Percentiles rank a stretch among this genome's conserved stretches.
Conservation (phyloP, 2,113 vertebrate species). For the Anarhynchus alexandrinus region DNA sequence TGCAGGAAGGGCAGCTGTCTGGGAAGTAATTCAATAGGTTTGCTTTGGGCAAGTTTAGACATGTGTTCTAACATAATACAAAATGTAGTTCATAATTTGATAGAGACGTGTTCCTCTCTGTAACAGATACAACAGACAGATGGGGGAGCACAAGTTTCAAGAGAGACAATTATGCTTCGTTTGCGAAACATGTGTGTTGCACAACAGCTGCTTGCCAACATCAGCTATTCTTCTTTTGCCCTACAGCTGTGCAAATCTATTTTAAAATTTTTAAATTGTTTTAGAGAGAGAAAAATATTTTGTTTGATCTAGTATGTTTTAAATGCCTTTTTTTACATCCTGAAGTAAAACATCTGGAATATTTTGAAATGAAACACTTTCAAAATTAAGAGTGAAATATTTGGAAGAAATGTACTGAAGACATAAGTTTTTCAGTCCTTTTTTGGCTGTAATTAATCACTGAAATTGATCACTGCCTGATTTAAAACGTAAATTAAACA, state of each 20-base stretch:
- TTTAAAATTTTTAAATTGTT: background rate
- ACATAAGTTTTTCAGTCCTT: background rate
- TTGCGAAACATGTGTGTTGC: background rate
- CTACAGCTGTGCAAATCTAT: slow-evolving; percentile 36
- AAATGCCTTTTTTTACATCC: background rate
- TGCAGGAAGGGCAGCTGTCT: slow-evolving; percentile 33
- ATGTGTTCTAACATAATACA: slow-evolving; percentile 28
- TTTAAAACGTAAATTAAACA: background rate
- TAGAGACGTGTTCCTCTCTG: background rate
- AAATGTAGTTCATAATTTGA: slow-evolving; percentile 31
- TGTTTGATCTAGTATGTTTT: background rate
- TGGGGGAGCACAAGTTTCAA: slow-evolving; percentile 62
- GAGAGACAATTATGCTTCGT: slow-evolving; percentile 1
- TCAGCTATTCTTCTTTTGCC: background rate
- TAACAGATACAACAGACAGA: slow-evolving; percentile 43
- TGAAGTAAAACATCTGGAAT: background rate
- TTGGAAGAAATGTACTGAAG: background rate
- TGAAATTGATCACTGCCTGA: background rate
- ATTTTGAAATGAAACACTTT: background rate
- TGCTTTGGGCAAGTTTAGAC: slow-evolving; percentile 20
- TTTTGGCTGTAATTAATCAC: background rate
- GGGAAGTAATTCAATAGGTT: slow-evolving; percentile 18
- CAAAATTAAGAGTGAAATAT: background rate
- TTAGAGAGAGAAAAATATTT: background rate
- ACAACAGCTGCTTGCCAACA: slow-evolving; percentile 24